Evolutionary conservation across 2,797 vertebrate species (phyloP), one percentile per base, ranked within the genome.

Genomic region (Okamejei kenojei): DNA sequence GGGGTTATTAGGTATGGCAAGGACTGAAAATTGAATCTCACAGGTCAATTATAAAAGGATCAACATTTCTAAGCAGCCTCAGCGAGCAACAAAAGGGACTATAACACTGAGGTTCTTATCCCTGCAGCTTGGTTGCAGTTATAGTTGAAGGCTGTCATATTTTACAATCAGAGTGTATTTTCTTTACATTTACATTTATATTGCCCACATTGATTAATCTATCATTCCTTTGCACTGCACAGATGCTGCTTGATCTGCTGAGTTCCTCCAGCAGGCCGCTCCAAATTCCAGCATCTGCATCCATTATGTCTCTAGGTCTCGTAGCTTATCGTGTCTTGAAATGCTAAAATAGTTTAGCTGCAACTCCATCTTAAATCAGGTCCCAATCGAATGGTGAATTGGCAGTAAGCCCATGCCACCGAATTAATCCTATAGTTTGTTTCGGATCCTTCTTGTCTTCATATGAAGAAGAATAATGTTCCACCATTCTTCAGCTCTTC

Each of bases 11-110:
- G 29, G 63, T 29, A 32, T 35, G 84, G n/a, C 61, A 19, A 68
- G 15, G 17, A 19, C n/a, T 88, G 15, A 88, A 88, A 88, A 88
- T 68, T 9, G 15, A 88, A 88, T 68, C 61, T n/a, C 32, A 8
- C 17, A 88, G 63, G 63, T 88, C 84, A 88, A 68, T 88, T 35
- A 88, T 88, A 35, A 88, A n/a, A 88, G n/a, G 61, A 63, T 88
- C 84, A 68, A 65, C 63, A 88, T 68, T 81, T 35, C 63, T 68
- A 35, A 88, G 17, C 61, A 88, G 19, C 61, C 21, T 6, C 29
- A 19, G 1, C 32, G 10, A 84, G 29, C 26, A 26, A 15, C n/a
- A 78, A 73, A 4, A 78, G 11, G 11, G 32, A 78, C n/a, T 84
- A 29, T 26, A 17, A 32, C 13, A 63, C 58, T 63, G 11, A 86